Percentiles rank a stretch among this genome's conserved stretches.
These are phyloP conservation scores for Capreolus pygargus DNA, from an alignment of 2,113 vertebrate genomes.

Conservation along the genomic window DNA sequence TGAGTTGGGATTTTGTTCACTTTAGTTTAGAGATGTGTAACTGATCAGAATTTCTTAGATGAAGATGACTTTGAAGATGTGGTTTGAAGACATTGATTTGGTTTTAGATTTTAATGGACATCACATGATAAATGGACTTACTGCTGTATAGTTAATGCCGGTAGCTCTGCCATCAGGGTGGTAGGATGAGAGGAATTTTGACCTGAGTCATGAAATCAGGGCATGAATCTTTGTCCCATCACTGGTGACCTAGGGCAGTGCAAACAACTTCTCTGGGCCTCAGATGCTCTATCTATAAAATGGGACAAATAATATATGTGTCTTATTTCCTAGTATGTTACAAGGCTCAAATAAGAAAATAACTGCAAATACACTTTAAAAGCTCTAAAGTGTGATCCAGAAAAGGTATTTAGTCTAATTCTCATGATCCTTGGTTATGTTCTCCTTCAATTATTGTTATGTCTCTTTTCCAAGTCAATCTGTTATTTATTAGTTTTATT, in stretches of 20 bases:
- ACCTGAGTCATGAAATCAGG: neutral
- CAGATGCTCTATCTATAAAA: neutral
- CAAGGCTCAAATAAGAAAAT: neutral
- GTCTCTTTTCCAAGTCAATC: neutral
- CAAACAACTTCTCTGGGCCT: neutral
- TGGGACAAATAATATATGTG: neutral
- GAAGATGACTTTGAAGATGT: neutral
- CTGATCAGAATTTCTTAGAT: neutral
- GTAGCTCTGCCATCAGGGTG: neutral
- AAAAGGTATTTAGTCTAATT: neutral
- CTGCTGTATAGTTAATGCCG: neutral
- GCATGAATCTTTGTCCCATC: neutral
- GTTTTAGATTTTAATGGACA: neutral
- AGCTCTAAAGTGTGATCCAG: neutral
- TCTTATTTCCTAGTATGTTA: neutral
- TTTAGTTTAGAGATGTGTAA: neutral
- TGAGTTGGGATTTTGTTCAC: neutral
- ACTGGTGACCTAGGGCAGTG: neutral
- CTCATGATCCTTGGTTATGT: neutral
- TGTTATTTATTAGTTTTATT: slow-evolving; percentile 4
- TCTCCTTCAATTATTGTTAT: neutral
- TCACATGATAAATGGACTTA: neutral
- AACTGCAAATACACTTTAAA: neutral
- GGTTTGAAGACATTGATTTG: neutral
- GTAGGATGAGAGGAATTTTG: neutral